These are phyloP conservation scores for Chelidonichthys spinosus DNA, from an alignment of 2,797 vertebrate species.

Conservation along the genomic window DNA sequence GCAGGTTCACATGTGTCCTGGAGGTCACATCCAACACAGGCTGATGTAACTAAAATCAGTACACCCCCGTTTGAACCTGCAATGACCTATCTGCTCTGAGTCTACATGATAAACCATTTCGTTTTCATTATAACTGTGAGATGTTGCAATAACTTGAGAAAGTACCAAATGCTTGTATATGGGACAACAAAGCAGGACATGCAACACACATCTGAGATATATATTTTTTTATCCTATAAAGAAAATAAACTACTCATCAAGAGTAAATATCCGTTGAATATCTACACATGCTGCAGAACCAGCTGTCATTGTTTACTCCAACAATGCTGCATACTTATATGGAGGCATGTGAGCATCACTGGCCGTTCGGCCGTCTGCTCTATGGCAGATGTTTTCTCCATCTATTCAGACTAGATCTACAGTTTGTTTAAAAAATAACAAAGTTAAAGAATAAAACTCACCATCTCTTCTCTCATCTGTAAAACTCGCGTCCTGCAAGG, in stretches of 20 bases:
- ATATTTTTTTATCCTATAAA: background rate
- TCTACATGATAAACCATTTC: constrained; percentile 6
- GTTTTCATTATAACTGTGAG: constrained; percentile 47
- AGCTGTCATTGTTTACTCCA: constrained; percentile 3
- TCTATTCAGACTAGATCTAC: background rate
- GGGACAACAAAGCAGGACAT: background rate
- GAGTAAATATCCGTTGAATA: background rate
- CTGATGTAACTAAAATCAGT: constrained; percentile 1
- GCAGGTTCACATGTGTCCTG: constrained; percentile 2
- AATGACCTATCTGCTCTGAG: constrained; percentile 10
- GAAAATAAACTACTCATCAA: background rate
- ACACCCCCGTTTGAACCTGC: constrained; percentile 32
- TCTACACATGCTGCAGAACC: background rate
- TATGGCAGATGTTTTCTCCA: constrained; percentile 42
- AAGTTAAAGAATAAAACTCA: constrained; percentile 53
- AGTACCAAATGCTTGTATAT: background rate
- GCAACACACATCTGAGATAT: background rate
- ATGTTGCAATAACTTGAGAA: constrained; percentile 55
- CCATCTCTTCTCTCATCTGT: constrained; percentile 74
- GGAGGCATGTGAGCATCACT: constrained; percentile 38
- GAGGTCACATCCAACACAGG: constrained; percentile 30
- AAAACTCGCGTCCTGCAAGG: constrained; percentile 47
- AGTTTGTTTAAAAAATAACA: background rate
- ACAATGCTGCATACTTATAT: background rate
- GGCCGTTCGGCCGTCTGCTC: constrained; percentile 28